Evolutionary conservation across 2,888 invertebrate genomes (phyloP), one percentile per base, ranked within the genome.

Genomic region (Melinopterus prodromus): DNA sequence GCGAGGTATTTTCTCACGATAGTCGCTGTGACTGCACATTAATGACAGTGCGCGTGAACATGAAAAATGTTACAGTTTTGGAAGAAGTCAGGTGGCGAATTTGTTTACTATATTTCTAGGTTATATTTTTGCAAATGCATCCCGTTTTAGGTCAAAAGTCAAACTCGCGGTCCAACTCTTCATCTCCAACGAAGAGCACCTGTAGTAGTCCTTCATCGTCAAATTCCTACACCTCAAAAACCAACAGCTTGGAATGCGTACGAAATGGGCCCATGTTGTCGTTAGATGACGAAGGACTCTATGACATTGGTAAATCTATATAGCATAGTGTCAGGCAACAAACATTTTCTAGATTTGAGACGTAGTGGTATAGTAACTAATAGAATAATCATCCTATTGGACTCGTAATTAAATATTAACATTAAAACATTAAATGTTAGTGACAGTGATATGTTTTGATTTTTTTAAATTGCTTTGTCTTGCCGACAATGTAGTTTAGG

Each of bases 31-130:
- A 78, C 78, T 79, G 36, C 14, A 38, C 16, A n/a, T 71, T 77
- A 26, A 69, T 69, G 53, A 77, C 26, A 9, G 77, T 76, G 76
- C 16, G 69, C 35, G 79, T 80, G 81, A 83, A 80, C 78, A 84
- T 84, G 84, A 83, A 84, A 83, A 82, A 84, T 84, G 84, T 92
- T 95, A 88, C 93, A 94, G 89, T 95, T 95, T 90, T 94, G 94
- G 94, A 94, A 93, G 90, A 94, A 93, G 90, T 91, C 93, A 90
- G 93, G 93, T 93, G 92, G 89, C 71, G 35, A 74, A n/a, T 72
- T 53, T 83, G 83, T 80, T 82, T 70, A 81, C 76, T 78, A 74
- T 16, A 12, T 79, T 82, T 82, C 7, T 81, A 82, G 82, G 84
- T 84, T 83, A 83, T 72, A 80, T 82, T 26, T 35, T 85, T 85